Evolutionary conservation across 2,888 invertebrate species (phyloP), one percentile per base, ranked within the genome.

Genomic region (Eupithecia abbreviata): DNA sequence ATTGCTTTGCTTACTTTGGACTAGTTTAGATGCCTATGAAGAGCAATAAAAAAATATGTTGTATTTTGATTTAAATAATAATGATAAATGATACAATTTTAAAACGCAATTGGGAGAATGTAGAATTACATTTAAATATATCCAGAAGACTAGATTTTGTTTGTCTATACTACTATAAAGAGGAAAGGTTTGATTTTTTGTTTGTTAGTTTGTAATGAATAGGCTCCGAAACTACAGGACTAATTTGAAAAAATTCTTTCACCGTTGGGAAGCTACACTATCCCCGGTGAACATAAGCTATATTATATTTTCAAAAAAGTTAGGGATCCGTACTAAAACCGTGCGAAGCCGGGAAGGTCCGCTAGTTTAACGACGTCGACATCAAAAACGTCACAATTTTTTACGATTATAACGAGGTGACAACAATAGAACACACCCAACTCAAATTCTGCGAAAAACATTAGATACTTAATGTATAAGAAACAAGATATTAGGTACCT

Each of bases 401-500:
- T 42, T 13, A 66, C 42, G 66, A 66, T 6, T 18, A 42, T 15
- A 10, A 15, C 7, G 66, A 66, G 10, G 66, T 42, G 66, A 66
- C 10, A 41, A 42, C 42, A 15, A 66, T 42, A 66, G 15, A 66
- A 42, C 66, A 41, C 41, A 7, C 42, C 42, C 42, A 66, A 66
- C 13, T 66, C 73, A 73, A 51, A 72, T 66, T 67, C 41, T 42
- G 66, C 66, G 15, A 13, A 67, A 66, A 67, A n/a, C 42, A 51
- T 58, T 58, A 58, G 55, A n/a, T 55, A 58, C n/a, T n/a, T n/a
- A n/a, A n/a, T 18, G 9, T 43, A 42, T 30, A 62, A 30, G 12
- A 67, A 65, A 72, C 71, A 43, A 74, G 71, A 68, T 72, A 43
- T 7, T 55, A 55, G 51, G n/a, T n/a, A 30, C 30, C 30, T 30